phyloP scores from a whole-genome alignment of 2,888 invertebrate genomes.

The Argynnis bischoffii region DNA sequence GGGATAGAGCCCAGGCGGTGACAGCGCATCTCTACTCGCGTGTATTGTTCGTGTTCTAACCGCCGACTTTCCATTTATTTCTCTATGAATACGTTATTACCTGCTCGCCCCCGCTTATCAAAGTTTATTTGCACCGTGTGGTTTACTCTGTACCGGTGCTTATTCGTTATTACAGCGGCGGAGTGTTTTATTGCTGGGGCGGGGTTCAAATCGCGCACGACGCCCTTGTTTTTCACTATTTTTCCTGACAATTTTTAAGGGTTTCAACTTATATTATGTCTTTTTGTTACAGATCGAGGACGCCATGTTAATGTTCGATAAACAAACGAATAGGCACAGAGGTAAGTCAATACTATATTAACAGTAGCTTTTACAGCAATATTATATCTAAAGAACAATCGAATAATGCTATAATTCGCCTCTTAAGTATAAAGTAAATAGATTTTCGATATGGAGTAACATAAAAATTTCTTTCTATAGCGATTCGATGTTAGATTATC shows the following conservation, averaged over 20 bases:
- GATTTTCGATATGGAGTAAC: too few relatives aligned
- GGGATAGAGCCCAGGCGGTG: constrained; percentile 55
- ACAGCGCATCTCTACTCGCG: constrained; percentile 72
- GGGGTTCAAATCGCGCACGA: constrained; percentile 75
- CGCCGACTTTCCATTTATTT: constrained; percentile 83
- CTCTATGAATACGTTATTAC: constrained; percentile 83
- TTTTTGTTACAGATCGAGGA: constrained; percentile 96
- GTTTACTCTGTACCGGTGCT: constrained; percentile 82
- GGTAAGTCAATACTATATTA: constrained; percentile 83
- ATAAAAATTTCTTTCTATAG: too few relatives aligned
- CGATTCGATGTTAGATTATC: background rate
- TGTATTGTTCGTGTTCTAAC: constrained; percentile 80
- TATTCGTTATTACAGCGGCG: constrained; percentile 81
- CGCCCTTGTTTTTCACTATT: constrained; percentile 72
- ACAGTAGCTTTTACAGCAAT: too few relatives aligned
- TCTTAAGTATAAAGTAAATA: too few relatives aligned
- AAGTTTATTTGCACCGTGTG: constrained; percentile 83
- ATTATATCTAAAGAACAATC: too few relatives aligned
- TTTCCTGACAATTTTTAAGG: constrained; percentile 61
- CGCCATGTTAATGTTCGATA: constrained; percentile 99
- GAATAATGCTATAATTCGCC: too few relatives aligned
- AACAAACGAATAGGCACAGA: constrained; percentile 99
- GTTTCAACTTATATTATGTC: constrained; percentile 62
- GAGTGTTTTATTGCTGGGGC: constrained; percentile 81
- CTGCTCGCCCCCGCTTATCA: constrained; percentile 82